A percentile compares a stretch with the other conserved stretches of the same genome.
phyloP scores from a whole-genome alignment of 2,797 vertebrate genomes.

The Anguilla marmorata region DNA sequence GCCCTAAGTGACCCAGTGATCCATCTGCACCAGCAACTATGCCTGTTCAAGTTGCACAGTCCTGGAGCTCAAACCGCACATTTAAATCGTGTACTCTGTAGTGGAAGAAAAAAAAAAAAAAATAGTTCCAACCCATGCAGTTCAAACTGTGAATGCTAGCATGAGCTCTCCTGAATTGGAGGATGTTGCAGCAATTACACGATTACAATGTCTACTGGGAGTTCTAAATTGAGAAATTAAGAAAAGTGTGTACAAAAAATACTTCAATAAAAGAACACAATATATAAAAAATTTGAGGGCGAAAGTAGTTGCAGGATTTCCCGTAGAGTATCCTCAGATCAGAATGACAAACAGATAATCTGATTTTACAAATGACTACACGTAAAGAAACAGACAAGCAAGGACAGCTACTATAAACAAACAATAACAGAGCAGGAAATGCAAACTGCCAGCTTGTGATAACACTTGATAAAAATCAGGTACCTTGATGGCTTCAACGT shows the following conservation, averaged over 20 bases:
- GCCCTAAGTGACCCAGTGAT: too few relatives aligned
- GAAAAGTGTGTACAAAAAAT: not conserved
- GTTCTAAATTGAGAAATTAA: not conserved
- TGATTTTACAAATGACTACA: not conserved
- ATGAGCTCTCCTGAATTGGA: not conserved
- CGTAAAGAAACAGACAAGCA: not conserved
- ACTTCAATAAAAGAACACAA: not conserved
- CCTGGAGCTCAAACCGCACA: too few relatives aligned
- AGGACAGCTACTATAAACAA: not conserved
- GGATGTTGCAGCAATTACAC: not conserved
- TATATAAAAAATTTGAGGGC: not conserved
- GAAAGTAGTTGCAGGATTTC: not conserved
- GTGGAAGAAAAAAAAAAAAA: too few relatives aligned
- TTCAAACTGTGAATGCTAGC: not conserved
- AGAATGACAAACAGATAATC: not conserved
- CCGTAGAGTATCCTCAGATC: not conserved
- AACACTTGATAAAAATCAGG: not conserved
- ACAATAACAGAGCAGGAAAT: not conserved
- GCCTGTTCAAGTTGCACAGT: too few relatives aligned
- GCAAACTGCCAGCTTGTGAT: not conserved
- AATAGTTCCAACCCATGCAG: not conserved
- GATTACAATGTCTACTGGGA: not conserved
- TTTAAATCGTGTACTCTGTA: too few relatives aligned
- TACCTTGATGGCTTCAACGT: conserved; percentile 96
- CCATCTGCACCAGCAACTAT: too few relatives aligned